Evolutionary conservation across 2,113 vertebrate species (phyloP).

Genomic region (Chaetorhynchus papuensis): DNA sequence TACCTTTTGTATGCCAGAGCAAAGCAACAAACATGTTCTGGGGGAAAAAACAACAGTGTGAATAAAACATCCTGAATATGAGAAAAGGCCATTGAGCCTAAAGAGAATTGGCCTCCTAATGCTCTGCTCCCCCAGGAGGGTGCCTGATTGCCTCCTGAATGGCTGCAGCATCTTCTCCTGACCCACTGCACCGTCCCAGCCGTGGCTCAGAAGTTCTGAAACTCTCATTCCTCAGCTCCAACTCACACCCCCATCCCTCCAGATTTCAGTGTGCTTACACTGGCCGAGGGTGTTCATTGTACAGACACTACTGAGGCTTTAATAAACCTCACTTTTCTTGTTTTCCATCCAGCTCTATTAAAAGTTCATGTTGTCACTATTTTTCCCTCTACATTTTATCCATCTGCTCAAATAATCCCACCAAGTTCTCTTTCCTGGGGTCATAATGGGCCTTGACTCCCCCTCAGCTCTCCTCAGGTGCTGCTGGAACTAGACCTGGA

Average conservation of each 20-base stretch:
- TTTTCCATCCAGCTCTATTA: background rate
- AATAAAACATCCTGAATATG: background rate
- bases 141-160: background rate
- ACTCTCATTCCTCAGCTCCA: background rate
- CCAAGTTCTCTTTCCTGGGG: background rate
- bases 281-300: background rate
- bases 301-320: background rate
- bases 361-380: background rate
- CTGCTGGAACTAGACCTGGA: background rate
- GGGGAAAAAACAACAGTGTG: background rate
- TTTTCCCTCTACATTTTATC: background rate
- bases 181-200: background rate
- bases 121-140: background rate
- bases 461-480: background rate
- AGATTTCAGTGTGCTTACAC: background rate
- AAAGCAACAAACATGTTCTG: background rate
- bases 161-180: background rate
- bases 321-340: background rate
- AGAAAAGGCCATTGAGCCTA: constrained; percentile 13
- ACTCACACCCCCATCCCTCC: accelerated
- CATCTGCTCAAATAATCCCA: background rate
- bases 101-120: background rate
- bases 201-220: background rate
- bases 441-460: background rate
- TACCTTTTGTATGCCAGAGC: background rate